Evolutionary conservation across 2,113 vertebrate species (phyloP), one percentile per base, ranked within the genome.

Genomic region (Hippocampus abdominalis): DNA sequence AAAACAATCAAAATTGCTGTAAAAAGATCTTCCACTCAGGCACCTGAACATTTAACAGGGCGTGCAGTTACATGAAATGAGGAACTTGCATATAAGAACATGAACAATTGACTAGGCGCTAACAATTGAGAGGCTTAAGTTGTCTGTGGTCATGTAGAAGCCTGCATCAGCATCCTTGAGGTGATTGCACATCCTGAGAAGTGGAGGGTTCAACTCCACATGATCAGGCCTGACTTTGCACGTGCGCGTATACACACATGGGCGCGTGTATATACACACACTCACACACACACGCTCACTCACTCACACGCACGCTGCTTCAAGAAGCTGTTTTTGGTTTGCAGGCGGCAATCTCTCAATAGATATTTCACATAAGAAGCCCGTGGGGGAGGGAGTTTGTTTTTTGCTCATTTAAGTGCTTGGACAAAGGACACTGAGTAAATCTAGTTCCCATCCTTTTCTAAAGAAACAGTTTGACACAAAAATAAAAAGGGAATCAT

Each of bases 61-160:
- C 12, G 3, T 40, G 40, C 8, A 36, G 51, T 29, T 54, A 5
- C 21, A 44, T 61, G 59, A 77, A 79, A 70, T 75, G 69, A 80
- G 72, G 74, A 82, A 81, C 81, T 91, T 91, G 89, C 91, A 91
- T 92, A 90, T 89, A 81, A 64, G 2, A 64, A 63, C 36, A 64
- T 77, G 81, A 88, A 87, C 77, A 88, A 83, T 69, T 80, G 11
- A n/a, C 79, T 80, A 81, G 29, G 66, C 77, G 71, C 81, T 69
- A 75, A 74, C 66, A 57, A 16, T n/a, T 39, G 73, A 36, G 20
- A 77, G 64, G 68, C 63, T 56, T 42, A 72, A 54, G 80, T 73
- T 25, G 61, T 64, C 81, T 77, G 81, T 77, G 75, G 40, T 66
- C 64, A 79, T 73, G 71, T 70, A 53, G 78, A 80, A 66, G 81